phyloP scores from a whole-genome alignment of 1,140 invertebrate species.

The Drosophila serrata region DNA sequence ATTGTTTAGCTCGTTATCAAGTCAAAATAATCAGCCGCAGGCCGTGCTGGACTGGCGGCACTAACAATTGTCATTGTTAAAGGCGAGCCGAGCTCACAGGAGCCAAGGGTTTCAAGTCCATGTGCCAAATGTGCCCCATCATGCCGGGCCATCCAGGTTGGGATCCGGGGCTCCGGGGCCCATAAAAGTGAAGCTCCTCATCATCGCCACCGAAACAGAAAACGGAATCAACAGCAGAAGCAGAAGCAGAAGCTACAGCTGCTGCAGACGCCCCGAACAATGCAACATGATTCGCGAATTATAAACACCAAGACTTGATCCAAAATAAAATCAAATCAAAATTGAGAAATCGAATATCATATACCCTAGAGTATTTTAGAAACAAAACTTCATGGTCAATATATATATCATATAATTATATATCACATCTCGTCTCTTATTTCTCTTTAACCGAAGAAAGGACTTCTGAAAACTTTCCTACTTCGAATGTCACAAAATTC shows the following conservation, averaged over 20 bases:
- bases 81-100: slow-evolving; percentile 64
- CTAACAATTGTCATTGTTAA: slow-evolving; percentile 84
- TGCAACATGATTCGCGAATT: slow-evolving; percentile 84
- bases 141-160: slow-evolving; percentile 31
- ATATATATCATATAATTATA: background rate
- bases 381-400: background rate
- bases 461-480: too few species aligned
- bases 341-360: background rate
- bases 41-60: slow-evolving; percentile 26
- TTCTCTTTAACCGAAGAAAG: background rate
- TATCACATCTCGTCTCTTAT: background rate
- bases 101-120: slow-evolving; percentile 58
- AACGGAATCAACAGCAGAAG: too few species aligned
- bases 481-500: background rate
- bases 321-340: background rate
- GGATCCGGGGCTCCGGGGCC: slow-evolving; percentile 31
- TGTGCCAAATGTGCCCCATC: slow-evolving; percentile 73
- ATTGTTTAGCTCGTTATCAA: slow-evolving; percentile 85
- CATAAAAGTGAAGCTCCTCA: slow-evolving; percentile 82
- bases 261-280: slow-evolving; percentile 69
- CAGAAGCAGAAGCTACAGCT: slow-evolving; percentile 33
- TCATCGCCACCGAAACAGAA: slow-evolving; percentile 63
- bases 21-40: slow-evolving; percentile 83
- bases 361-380: slow-evolving; percentile 26
- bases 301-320: slow-evolving; percentile 70